Base-by-base conservation (phyloP, 2,113 vertebrate species). In the Calidris pygmaea region DNA sequence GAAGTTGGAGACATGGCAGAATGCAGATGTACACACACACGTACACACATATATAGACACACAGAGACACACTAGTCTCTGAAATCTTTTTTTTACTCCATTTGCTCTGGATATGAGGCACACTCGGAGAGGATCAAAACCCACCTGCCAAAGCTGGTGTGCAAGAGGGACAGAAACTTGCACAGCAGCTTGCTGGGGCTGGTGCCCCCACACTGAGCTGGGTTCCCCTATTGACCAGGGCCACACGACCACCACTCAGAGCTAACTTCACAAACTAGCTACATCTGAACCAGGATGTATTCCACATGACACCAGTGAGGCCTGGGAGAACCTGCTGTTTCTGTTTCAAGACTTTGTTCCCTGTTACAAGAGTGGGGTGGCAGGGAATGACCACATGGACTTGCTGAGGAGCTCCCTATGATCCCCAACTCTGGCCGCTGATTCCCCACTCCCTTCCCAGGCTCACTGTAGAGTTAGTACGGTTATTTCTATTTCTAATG, bases 31-130 rank as follows among this genome's bases (percentile, higher is more conserved):
- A 29, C 8, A 21, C 35, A 71, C 7, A 56, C 14, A 43, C 0
- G n/a, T 0, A 39, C 1, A 29, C 0, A 56, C 0, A 53, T 11
- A 43, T 10, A 63, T 4, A 72, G 2, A 55, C 9, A 52, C 2
- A 74, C 2, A 29, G 4, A 21, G 14, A 39, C 34, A 41, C 0
- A 6, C 15, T 70, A 16, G 45, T 19, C 10, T 63, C 70, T 16
- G 14, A 83, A 56, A 55, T 10, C 0, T 23, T 12, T 82, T 86
- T 52, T 62, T 62, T 17, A 19, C 23, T 78, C 17, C 9, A 4
- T 62, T 81, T 85, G 8, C 53, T 87, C 41, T 85, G 19, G 62
- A 73, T 32, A 50, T n/a, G 22, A 60, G 27, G 14, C 3, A 22
- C 19, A 43, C 56, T 56, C 4, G 32, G 45, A 59, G 22, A 87